Evolutionary conservation across 2,113 vertebrate genomes (phyloP).

Genomic region (Crotophaga sulcirostris): DNA sequence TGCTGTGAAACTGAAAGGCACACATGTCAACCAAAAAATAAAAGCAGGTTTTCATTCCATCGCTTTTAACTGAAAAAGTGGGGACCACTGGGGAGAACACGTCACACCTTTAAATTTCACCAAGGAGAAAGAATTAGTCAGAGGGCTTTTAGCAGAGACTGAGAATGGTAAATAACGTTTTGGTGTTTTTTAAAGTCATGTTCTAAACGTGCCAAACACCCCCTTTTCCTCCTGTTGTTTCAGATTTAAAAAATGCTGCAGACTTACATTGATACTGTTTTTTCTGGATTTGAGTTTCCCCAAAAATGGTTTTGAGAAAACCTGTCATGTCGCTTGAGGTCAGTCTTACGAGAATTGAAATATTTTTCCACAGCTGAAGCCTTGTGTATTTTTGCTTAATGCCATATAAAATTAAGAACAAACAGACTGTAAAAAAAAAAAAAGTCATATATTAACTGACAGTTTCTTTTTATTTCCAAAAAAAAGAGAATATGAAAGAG

Average conservation of each 20-base stretch:
- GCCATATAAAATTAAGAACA: neutral
- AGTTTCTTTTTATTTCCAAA: neutral
- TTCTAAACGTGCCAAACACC: neutral
- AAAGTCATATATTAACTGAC: fast-evolving
- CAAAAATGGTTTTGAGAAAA: neutral
- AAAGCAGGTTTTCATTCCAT: neutral
- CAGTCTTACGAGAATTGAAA: fast-evolving
- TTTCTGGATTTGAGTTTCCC: neutral
- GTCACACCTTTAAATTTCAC: neutral
- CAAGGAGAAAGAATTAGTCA: neutral
- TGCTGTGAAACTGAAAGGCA: neutral
- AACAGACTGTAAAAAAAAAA: neutral
- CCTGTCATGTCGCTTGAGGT: neutral
- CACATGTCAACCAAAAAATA: neutral
- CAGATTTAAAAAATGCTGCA: neutral
- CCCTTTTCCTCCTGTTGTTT: neutral
- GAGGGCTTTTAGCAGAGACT: neutral
- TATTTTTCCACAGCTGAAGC: neutral
- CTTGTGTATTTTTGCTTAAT: neutral
- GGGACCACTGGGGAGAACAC: neutral
- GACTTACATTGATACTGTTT: neutral
- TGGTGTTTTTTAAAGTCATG: neutral
- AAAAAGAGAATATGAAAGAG: neutral
- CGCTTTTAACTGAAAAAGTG: neutral
- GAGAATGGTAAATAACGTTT: neutral